Conservation (phyloP, 2,113 vertebrate species). For the Tragulus kanchil region DNA sequence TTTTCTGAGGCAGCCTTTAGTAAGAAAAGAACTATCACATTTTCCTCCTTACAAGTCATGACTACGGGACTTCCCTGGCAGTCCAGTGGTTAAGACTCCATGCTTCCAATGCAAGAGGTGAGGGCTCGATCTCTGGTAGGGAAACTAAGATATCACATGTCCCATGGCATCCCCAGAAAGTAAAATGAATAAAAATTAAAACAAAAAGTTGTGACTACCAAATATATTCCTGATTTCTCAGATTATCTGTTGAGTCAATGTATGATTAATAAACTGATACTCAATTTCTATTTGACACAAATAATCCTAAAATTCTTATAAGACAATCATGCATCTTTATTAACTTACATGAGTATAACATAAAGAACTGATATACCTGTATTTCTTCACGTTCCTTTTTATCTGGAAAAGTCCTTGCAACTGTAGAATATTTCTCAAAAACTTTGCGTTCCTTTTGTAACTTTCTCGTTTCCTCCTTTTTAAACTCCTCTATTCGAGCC, state of each 20-base stretch:
- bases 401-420: conserved; percentile 93
- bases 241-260: conserved; percentile 26
- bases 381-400: conserved; percentile 98
- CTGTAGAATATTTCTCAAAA: conserved; percentile 94
- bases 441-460: conserved; percentile 95
- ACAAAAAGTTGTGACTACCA: neutral
- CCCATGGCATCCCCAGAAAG: neutral
- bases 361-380: conserved; percentile 89
- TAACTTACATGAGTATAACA: neutral
- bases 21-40: neutral
- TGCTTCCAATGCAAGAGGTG: neutral
- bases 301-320: neutral
- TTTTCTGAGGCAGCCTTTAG: neutral
- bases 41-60: neutral
- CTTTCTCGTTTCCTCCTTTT: conserved; percentile 94
- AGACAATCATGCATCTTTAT: neutral
- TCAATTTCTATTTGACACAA: conserved; percentile 23
- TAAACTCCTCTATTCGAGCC: conserved; percentile 93
- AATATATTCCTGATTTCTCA: neutral
- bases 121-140: neutral
- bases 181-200: neutral
- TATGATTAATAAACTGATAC: conserved; percentile 10
- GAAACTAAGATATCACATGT: neutral
- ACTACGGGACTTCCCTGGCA: neutral
- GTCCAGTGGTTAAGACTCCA: neutral